These are phyloP conservation scores for Ctenodactylus gundi DNA, from an alignment of 2,113 vertebrate species.

Conservation along the genomic window DNA sequence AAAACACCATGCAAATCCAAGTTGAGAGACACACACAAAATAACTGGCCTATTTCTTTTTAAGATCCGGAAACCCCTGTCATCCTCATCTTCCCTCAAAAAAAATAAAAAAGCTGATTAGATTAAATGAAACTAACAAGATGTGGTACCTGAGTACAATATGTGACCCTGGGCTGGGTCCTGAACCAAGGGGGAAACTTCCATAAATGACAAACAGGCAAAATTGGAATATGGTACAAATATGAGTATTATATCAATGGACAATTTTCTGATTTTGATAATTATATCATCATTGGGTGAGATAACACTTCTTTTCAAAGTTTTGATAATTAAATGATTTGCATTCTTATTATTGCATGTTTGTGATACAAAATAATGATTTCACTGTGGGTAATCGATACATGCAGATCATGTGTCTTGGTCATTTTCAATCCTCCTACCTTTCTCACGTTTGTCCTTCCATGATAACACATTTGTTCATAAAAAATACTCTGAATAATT, in stretches of 20 bases:
- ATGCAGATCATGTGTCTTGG: neutral
- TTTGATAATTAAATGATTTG: neutral
- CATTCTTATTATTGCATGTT: neutral
- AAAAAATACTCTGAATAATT: neutral
- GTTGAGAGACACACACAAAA: neutral
- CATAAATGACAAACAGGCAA: neutral
- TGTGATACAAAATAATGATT: neutral
- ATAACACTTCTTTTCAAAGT: neutral
- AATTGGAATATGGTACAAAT: neutral
- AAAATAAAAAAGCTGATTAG: neutral
- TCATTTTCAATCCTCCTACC: neutral
- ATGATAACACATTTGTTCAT: neutral
- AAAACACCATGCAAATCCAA: neutral
- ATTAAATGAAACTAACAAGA: neutral
- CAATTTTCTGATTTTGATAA: neutral
- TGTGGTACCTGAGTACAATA: neutral
- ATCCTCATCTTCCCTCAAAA: no score
- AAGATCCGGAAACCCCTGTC: no score
- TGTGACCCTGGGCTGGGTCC: neutral
- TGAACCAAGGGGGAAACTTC: neutral
- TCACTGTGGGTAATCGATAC: neutral
- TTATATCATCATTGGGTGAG: neutral
- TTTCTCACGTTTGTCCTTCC: no score
- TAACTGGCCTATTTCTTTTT: neutral
- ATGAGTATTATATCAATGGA: neutral